Evolutionary conservation across 2,113 vertebrate species (phyloP).

Genomic region (Caloenas nicobarica): DNA sequence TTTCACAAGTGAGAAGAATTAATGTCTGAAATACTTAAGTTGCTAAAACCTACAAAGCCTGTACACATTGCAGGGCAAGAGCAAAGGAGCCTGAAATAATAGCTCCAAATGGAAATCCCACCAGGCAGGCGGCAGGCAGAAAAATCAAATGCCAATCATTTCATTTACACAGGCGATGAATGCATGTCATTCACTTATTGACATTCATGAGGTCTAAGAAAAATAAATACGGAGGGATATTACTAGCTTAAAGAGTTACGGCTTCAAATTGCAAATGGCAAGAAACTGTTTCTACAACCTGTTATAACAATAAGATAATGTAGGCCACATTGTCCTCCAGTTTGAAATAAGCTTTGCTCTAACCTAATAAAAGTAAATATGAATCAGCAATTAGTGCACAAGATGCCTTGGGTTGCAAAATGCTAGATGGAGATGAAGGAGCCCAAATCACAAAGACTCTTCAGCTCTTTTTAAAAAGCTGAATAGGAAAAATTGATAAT

Average conservation of each 20-base stretch:
- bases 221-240: slow-evolving; percentile 7
- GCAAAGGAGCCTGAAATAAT: neutral
- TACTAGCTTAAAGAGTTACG: neutral
- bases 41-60: neutral
- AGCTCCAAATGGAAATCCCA: slow-evolving; percentile 6
- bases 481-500: neutral
- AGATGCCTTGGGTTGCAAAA: neutral
- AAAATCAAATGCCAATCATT: slow-evolving; percentile 22
- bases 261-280: slow-evolving; percentile 28
- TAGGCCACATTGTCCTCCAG: neutral
- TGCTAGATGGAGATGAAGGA: neutral
- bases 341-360: neutral
- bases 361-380: neutral
- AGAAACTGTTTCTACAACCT: neutral
- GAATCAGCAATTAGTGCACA: neutral
- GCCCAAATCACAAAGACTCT: neutral
- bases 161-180: neutral
- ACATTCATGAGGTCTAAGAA: neutral
- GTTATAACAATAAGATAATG: neutral
- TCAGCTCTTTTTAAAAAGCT: neutral
- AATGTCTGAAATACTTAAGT: neutral
- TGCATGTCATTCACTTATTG: neutral
- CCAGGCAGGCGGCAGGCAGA: neutral
- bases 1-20: slow-evolving; percentile 69
- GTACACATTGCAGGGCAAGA: neutral